Conservation (phyloP, 2,113 vertebrate genomes). For the Syngnathus typhle region DNA sequence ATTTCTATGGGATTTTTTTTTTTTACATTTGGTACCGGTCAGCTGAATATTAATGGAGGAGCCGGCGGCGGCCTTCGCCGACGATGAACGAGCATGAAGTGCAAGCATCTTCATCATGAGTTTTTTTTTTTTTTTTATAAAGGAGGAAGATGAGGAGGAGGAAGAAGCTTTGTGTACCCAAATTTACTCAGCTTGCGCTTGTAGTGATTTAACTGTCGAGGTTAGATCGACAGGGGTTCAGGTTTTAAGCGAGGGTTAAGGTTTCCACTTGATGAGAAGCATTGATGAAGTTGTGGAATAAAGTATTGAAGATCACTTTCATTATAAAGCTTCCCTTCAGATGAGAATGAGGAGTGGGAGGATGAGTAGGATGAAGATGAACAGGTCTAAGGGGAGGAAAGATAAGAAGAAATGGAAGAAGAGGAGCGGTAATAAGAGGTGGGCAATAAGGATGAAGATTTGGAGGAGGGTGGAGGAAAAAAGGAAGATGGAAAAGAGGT, state of each 20-base stretch:
- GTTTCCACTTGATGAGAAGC: neutral
- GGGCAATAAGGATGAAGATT: neutral
- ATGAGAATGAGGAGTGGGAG: neutral
- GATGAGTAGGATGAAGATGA: constrained; percentile 1
- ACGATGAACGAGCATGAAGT: constrained; percentile 38
- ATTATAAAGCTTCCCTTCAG: neutral
- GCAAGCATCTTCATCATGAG: neutral
- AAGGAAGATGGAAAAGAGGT: neutral
- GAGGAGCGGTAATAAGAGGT: neutral
- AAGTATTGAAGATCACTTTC: neutral
- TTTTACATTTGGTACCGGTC: constrained; percentile 45
- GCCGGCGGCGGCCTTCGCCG: constrained; percentile 27
- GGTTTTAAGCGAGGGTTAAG: neutral
- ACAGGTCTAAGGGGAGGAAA: constrained; percentile 1
- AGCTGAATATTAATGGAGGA: constrained; percentile 46
- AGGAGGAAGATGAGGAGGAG: neutral
- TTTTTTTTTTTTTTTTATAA: no score
- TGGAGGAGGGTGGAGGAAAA: neutral
- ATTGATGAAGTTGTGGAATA: neutral
- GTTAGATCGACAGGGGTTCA: neutral
- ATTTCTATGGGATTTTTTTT: constrained; percentile 46
- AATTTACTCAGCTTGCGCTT: neutral
- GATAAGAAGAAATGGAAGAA: neutral
- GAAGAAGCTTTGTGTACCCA: neutral
- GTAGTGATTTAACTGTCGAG: neutral